Percentiles rank a stretch among this genome's conserved stretches.
These are phyloP conservation scores for Anguilla megastoma DNA, from an alignment of 2,797 vertebrate species.

Conservation along the genomic window DNA sequence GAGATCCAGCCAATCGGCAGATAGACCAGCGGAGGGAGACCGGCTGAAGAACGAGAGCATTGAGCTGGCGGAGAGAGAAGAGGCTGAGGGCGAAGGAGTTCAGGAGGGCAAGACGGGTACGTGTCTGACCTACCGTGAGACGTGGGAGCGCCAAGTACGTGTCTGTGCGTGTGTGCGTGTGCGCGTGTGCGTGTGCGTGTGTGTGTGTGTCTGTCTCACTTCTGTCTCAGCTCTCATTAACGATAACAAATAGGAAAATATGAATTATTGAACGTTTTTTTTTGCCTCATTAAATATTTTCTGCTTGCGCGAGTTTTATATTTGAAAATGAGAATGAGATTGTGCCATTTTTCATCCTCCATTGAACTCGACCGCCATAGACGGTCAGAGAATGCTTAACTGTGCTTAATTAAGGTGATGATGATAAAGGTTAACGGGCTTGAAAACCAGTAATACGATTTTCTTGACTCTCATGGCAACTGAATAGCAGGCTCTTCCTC, in stretches of 20 bases:
- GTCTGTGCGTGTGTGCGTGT: not conserved
- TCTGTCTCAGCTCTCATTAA: not conserved
- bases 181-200: not conserved
- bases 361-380: no score
- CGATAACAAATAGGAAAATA: not conserved
- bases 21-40: constrained; percentile 57
- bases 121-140: not conserved
- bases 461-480: not conserved
- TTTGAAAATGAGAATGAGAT: no score
- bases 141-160: not conserved
- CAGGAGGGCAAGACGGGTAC: constrained; percentile 52
- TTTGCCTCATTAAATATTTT: not conserved
- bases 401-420: not conserved
- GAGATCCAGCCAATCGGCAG: constrained; percentile 72
- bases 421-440: not conserved
- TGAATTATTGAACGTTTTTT: not conserved
- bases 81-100: constrained; percentile 58
- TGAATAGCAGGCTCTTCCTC: no score
- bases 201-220: no score
- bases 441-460: no score
- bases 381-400: not conserved
- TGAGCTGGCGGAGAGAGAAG: constrained; percentile 64
- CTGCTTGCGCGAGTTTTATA: no score
- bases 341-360: no score
- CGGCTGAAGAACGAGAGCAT: constrained; percentile 63